phyloP scores from a whole-genome alignment of 1,140 invertebrate genomes.

The Drosophila grimshawi region DNA sequence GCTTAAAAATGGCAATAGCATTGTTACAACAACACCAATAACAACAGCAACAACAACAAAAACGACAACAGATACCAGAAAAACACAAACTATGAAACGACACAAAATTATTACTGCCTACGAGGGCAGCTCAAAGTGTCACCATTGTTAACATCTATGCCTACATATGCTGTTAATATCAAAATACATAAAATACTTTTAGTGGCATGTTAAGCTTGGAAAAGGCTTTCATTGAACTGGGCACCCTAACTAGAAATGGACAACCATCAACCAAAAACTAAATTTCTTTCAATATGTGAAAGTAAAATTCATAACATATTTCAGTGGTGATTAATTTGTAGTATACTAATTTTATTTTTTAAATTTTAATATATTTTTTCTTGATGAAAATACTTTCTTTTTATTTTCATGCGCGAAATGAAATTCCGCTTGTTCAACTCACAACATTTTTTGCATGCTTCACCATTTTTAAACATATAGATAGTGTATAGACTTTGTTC shows the following conservation, averaged over 20 bases:
- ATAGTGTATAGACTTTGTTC: constrained; percentile 29
- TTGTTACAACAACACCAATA: constrained; percentile 58
- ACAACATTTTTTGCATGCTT: constrained; percentile 52
- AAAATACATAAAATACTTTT: no score
- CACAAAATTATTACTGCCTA: constrained; percentile 10
- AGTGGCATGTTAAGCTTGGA: no score
- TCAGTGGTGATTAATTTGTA: no score
- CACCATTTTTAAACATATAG: constrained; percentile 2
- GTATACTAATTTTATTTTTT: no score
- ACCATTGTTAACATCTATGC: not conserved
- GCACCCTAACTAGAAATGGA: no score
- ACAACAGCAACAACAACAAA: constrained; percentile 43
- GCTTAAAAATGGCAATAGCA: constrained; percentile 80
- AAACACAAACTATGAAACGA: constrained; percentile 42
- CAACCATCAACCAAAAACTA: no score
- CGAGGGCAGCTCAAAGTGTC: constrained; percentile 14
- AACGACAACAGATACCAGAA: not conserved
- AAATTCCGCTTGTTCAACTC: no score
- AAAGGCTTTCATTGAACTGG: no score
- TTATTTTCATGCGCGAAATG: constrained; percentile 30
- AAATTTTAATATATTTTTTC: no score
- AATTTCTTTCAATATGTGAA: no score
- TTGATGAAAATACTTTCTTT: no score
- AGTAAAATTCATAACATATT: no score
- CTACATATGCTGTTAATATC: not conserved